Evolutionary conservation across 2,888 invertebrate species (phyloP).

Genomic region (Labia minor): DNA sequence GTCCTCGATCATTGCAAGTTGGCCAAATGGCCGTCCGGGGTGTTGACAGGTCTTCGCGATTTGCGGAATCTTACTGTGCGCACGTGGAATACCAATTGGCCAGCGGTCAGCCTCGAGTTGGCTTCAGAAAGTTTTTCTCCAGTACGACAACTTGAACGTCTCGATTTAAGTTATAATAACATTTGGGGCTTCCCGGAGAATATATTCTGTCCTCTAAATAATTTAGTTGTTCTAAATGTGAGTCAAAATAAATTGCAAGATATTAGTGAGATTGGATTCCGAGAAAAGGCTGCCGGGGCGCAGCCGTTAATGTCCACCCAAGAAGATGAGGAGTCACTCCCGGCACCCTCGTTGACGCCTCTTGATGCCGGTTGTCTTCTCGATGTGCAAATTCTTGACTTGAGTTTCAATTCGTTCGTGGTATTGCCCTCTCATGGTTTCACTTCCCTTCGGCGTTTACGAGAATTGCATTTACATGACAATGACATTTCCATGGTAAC

Average conservation of each 20-base stretch:
- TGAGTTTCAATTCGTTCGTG: conserved; percentile 75
- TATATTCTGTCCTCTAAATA: conserved; percentile 71
- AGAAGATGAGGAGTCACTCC: conserved; percentile 36
- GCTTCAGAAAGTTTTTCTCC: conserved; percentile 65
- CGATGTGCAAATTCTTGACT: conserved; percentile 72
- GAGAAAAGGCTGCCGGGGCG: conserved; percentile 54
- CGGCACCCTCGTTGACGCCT: conserved; percentile 23
- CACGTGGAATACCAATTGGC: conserved; percentile 76
- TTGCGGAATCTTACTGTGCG: conserved; percentile 74
- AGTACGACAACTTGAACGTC: conserved; percentile 65
- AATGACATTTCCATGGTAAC: conserved; percentile 83
- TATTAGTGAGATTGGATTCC: conserved; percentile 73
- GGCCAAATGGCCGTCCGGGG: conserved; percentile 67
- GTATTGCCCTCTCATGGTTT: conserved; percentile 73
- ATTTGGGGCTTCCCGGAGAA: conserved; percentile 81
- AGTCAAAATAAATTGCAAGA: conserved; percentile 81
- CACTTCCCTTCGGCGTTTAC: conserved; percentile 63
- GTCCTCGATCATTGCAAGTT: conserved; percentile 79
- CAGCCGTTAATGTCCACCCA: conserved; percentile 54
- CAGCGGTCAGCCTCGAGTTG: conserved; percentile 71
- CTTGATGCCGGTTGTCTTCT: conserved; percentile 49
- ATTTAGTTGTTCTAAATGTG: conserved; percentile 69
- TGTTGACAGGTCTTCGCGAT: conserved; percentile 67
- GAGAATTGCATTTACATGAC: conserved; percentile 70
- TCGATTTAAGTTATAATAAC: conserved; percentile 79